Percentiles rank a stretch among this genome's conserved stretches.
Conservation (phyloP, 2,113 vertebrate species). For the Microtus richardsoni region DNA sequence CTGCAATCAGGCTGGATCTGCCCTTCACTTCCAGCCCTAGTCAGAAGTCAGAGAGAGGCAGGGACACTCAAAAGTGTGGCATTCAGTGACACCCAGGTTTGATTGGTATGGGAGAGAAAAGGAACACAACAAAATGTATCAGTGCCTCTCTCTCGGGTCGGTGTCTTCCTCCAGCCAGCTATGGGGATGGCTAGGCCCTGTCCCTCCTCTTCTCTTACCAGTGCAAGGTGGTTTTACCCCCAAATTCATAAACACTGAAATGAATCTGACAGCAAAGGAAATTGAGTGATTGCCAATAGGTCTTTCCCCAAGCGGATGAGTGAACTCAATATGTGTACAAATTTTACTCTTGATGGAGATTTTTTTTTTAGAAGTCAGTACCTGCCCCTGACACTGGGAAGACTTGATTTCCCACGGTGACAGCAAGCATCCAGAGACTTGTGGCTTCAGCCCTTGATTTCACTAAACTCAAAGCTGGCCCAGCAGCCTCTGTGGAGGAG, state of each 20-base stretch:
- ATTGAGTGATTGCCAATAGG: not conserved
- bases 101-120: not conserved
- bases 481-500: slow-evolving; percentile 38
- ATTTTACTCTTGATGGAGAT: not conserved
- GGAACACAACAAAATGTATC: not conserved
- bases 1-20: not conserved
- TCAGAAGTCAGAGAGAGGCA: not conserved
- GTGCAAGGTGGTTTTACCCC: not conserved
- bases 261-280: slow-evolving; percentile 26
- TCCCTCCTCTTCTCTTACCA: not conserved
- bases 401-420: not conserved
- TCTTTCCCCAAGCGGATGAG: not conserved
- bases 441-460: not conserved
- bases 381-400: not conserved
- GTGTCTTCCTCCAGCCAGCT: slow-evolving; percentile 7
- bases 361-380: not conserved
- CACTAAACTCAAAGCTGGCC: not conserved
- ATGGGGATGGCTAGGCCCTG: not conserved
- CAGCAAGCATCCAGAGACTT: not conserved
- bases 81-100: not conserved
- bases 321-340: not conserved
- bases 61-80: not conserved
- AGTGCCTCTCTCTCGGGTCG: slow-evolving; percentile 31
- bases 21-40: fast-evolving
- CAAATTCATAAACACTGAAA: slow-evolving; percentile 32